A percentile compares a stretch with the other conserved stretches of the same genome.
Conservation (phyloP, 2,113 vertebrate genomes). For the Hippopotamus amphibius region DNA sequence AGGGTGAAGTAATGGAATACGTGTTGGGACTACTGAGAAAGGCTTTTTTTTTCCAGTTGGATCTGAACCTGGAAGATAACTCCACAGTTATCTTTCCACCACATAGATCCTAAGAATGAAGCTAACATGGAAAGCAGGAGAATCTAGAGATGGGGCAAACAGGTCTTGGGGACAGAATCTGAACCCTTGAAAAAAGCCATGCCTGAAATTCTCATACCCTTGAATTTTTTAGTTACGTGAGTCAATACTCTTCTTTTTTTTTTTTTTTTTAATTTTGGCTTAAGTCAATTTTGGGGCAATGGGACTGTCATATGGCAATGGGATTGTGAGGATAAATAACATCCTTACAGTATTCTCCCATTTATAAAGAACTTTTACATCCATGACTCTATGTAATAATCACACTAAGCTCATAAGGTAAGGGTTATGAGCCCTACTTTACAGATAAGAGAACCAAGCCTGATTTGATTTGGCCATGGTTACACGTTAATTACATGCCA, state of each 20-base stretch:
- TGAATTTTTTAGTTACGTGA: not conserved
- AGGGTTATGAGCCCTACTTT: not conserved
- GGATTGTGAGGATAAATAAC: slow-evolving; percentile 11
- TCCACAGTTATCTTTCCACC: not conserved
- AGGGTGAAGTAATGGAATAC: not conserved
- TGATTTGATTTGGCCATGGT: not conserved
- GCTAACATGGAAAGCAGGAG: not conserved
- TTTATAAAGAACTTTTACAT: not conserved
- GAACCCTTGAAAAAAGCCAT: not conserved
- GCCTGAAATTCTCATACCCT: not conserved
- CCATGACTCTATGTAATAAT: not conserved
- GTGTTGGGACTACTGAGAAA: not conserved
- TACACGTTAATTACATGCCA: not conserved
- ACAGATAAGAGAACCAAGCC: not conserved
- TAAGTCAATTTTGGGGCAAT: not conserved
- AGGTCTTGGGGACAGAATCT: not conserved
- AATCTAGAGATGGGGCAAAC: not conserved
- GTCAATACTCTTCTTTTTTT: not conserved
- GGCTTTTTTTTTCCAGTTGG: not conserved
- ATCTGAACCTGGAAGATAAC: not conserved
- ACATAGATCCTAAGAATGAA: not conserved
- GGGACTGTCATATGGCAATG: not conserved
- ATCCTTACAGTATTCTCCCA: not conserved
- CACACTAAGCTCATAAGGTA: not conserved
- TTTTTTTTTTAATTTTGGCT: not conserved